Base-by-base conservation (phyloP, 2,113 vertebrate species). In the Actenoides lindsayi region DNA sequence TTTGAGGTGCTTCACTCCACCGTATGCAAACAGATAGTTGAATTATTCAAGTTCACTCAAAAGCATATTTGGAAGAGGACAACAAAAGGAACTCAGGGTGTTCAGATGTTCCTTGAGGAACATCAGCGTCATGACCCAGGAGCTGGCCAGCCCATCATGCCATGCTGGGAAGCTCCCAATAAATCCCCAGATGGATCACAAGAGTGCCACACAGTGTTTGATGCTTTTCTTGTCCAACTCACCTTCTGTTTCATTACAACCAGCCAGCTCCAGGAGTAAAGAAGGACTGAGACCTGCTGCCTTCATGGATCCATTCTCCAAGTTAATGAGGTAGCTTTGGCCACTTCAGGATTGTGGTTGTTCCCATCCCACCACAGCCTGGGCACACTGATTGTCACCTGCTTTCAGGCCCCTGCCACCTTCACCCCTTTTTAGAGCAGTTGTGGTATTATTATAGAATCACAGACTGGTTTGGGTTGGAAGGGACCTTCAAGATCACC, bases 341-440 rank as follows among this genome's bases (percentile, higher is more conserved):
- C 5, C 51, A 37, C 44, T 59, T 69, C 51, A 9, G 9, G 17
- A 5, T 2, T 12, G 18, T 2, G 42, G 37, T 6, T 35, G 37
- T 5, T 35, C 15, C 59, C 2, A 1, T 46, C 37, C 37, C 11
- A 7, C 10, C 3, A 19, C 65, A 73, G 53, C 59, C 67, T 0
- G 0, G 5, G 19, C 41, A 39, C 33, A 31, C 30, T 0, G 5
- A 50, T 4, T 20, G 10, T 6, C 84, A 35, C 21, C 50, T 35
- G 25, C 20, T 7, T 35, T 35, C 31, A 18, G 11, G 13, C 14
- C 33, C 50, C 28, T 56, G 13, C 70, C 41, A n/a, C 7, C 28
- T 42, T 37, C 5, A 11, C 18, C 42, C 16, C 16, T 24, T 25
- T 42, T 14, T 1, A 10, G 14, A 28, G 23, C 0, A 9, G 4